These are phyloP conservation scores for Choloepus hoffmanni DNA, from an alignment of 2,113 vertebrate species.

Conservation along the genomic window DNA sequence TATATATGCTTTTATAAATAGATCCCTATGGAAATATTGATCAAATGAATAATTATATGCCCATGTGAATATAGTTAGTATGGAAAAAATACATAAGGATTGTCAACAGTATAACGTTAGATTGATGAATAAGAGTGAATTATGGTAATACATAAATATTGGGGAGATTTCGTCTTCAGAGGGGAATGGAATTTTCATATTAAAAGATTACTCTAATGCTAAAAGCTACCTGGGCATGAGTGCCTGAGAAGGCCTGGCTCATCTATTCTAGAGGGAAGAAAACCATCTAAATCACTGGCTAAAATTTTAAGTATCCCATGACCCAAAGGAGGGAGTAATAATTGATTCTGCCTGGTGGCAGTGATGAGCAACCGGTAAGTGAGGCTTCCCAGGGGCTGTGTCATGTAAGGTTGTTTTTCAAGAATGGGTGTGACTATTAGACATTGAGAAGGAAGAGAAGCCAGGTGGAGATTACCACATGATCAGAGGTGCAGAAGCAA, in stretches of 20 bases:
- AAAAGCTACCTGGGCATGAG: background rate
- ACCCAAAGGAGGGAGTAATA: background rate
- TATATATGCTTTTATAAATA: background rate
- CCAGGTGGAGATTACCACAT: rapidly evolving
- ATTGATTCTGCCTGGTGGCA: rapidly evolving
- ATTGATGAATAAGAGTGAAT: background rate
- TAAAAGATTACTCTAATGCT: background rate
- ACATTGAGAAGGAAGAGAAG: background rate
- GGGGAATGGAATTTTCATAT: background rate
- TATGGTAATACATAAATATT: background rate
- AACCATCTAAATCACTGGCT: no score
- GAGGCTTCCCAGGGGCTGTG: background rate
- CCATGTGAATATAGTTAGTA: background rate
- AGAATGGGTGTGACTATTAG: rapidly evolving
- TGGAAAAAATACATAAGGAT: background rate
- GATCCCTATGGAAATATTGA: no score
- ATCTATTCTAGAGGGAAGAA: background rate
- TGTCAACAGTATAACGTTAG: no score
- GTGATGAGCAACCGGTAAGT: no score
- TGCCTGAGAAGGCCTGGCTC: background rate
- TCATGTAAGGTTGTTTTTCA: no score
- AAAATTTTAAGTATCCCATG: no score
- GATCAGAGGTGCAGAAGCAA: background rate
- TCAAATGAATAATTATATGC: background rate
- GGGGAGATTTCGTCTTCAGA: background rate